Evolutionary conservation across 1,140 invertebrate species (phyloP).

Genomic region (Caligus rogercresseyi): DNA sequence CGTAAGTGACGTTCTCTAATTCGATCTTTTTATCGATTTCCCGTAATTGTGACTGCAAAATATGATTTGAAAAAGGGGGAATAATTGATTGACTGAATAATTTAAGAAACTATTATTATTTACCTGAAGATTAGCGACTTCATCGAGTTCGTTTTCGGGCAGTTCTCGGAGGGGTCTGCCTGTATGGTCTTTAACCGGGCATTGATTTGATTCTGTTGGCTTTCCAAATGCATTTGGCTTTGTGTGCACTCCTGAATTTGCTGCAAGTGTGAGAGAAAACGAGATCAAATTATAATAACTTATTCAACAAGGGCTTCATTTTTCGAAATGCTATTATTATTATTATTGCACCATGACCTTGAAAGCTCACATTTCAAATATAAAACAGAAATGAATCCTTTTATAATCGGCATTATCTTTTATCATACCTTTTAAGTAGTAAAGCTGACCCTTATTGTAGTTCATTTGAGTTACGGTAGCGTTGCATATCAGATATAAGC

Average conservation of each 20-base stretch:
- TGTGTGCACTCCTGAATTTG: neutral
- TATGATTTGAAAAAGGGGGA: neutral
- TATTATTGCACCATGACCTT: neutral
- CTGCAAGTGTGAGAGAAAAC: neutral
- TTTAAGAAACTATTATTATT: neutral
- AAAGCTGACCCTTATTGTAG: no score
- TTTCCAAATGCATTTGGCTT: neutral
- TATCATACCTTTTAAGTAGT: neutral
- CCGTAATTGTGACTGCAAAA: neutral
- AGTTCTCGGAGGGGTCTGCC: neutral
- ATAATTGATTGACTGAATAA: neutral
- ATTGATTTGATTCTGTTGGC: neutral
- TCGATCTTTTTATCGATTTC: constrained; percentile 4
- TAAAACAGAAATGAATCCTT: neutral
- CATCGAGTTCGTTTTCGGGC: neutral
- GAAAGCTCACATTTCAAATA: neutral
- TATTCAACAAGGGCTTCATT: no score
- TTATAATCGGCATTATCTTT: neutral
- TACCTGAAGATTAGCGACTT: neutral
- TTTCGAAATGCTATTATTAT: neutral
- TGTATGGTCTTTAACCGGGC: neutral
- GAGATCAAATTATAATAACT: no score
- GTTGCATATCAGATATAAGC: no score
- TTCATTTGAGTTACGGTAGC: no score
- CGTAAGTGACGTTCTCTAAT: neutral